Base-by-base conservation (phyloP, 1,140 invertebrate species). In the Leptopilina boulardi region DNA sequence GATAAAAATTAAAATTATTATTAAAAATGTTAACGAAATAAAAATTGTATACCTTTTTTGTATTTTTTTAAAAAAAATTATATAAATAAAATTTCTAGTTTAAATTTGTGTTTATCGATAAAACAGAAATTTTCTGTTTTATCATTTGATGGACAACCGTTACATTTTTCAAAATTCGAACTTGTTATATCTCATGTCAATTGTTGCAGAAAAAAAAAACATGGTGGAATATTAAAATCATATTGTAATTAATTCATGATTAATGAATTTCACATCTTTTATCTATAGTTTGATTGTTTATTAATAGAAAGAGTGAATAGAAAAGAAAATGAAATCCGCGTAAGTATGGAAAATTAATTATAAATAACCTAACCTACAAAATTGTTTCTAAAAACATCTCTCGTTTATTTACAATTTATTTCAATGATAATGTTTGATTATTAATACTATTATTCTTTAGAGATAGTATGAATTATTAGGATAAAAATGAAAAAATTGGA, bases 251-350 rank as follows among this genome's bases (percentile, higher is more conserved):
- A 51, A 18, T 5, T 18, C n/a, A n/a, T 51, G 18, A 18, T 51
- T 51, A 4, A 5, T 51, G 5, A 4, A 51, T 51, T 51, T 51
- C 0, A 6, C 13, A 4, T 3, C 2, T 6, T 18, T 51, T 18
- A 4, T 51, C 2, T 9, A 38, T 9, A 38, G 3, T 18, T 51
- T n/a, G 1, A 15, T 51, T 51, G 18, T 51, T 18, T 8, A 51
- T 18, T 0, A 51, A 51, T n/a, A n/a, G 9, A n/a, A 51, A 51
- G 3, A 1, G 47, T 2, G 5, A 0, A 10, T 0, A 6, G 13
- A 4, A n/a, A 66, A n/a, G 6, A 11, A n/a, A 13, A 66, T 66
- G 59, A 66, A 66, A 34, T 66, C 59, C 26, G 59, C 59, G 59
- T 66, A 66, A 66, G 59, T 30, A 13, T 66, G 5, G n/a, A 66